Evolutionary conservation across 1,140 invertebrate species (phyloP).

Genomic region (Eubasilissa regina): DNA sequence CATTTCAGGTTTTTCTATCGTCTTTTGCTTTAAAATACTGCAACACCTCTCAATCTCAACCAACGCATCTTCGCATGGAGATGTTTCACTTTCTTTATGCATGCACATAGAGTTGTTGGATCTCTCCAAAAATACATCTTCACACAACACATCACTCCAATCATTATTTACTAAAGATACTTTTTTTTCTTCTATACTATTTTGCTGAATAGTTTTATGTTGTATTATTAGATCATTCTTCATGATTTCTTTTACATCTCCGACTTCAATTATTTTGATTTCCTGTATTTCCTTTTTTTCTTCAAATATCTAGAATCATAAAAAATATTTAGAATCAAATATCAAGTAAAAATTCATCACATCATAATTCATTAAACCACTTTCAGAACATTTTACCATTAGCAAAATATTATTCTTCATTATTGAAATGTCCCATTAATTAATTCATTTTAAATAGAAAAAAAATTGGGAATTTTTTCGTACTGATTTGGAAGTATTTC

Average conservation of each 20-base stretch:
- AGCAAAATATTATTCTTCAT: no score
- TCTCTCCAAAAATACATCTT: slow-evolving; percentile 38
- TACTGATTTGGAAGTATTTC: no score
- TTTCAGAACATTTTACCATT: no score
- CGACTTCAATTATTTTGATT: slow-evolving; percentile 27
- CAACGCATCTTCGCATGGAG: slow-evolving; percentile 23
- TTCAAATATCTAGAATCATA: slow-evolving; percentile 4
- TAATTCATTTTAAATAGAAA: no score
- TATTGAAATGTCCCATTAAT: no score
- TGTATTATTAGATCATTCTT: slow-evolving; percentile 10
- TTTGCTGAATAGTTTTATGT: not conserved
- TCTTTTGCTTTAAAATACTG: slow-evolving; percentile 27
- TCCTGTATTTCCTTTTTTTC: slow-evolving; percentile 14
- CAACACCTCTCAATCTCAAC: slow-evolving; percentile 25
- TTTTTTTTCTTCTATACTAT: slow-evolving; percentile 26
- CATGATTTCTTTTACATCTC: slow-evolving; percentile 22
- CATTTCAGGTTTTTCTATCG: slow-evolving; percentile 17
- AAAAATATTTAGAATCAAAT: no score
- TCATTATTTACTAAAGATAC: slow-evolving; percentile 13
- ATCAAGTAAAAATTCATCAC: no score
- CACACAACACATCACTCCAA: slow-evolving; percentile 29
- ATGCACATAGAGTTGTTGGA: slow-evolving; percentile 32
- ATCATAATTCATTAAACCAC: no score
- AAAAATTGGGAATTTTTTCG: no score
- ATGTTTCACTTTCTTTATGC: slow-evolving; percentile 13